phyloP scores from a whole-genome alignment of 2,797 vertebrate species.

The Tapirus indicus region DNA sequence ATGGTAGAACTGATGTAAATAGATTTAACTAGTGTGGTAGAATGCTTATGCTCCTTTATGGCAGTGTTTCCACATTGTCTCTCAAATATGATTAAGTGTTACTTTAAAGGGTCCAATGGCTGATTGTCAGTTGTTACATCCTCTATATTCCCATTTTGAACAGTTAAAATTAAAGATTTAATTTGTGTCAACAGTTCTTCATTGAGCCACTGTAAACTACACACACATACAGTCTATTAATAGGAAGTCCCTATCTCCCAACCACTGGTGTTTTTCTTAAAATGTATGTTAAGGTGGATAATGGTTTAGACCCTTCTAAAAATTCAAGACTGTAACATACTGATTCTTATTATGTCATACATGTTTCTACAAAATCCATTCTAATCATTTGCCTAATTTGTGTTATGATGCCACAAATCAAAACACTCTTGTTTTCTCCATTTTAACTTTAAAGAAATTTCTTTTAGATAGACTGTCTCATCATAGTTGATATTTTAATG shows the following conservation, averaged over 20 bases:
- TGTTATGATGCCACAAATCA: constrained; percentile 24
- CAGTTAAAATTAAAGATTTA: constrained; percentile 14
- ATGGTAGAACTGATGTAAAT: not conserved
- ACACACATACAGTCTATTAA: no score
- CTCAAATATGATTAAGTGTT: not conserved
- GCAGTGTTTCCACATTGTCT: not conserved
- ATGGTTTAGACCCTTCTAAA: constrained; percentile 2
- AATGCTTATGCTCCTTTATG: not conserved
- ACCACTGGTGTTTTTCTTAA: not conserved
- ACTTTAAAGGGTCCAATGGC: not conserved
- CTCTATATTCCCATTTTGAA: constrained; percentile 32
- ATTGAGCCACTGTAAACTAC: not conserved
- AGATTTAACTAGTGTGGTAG: not conserved
- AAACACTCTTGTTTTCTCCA: not conserved
- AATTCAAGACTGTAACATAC: not conserved
- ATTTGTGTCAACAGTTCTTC: not conserved
- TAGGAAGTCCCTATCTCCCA: not conserved
- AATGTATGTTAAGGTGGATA: not conserved
- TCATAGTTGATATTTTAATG: not conserved
- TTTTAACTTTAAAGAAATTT: constrained; percentile 12
- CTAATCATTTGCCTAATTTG: constrained; percentile 33
- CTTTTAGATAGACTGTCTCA: constrained; percentile 9
- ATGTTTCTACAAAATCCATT: not conserved
- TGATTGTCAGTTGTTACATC: not conserved
- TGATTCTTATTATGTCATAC: not conserved